Evolutionary conservation across 2,113 vertebrate species (phyloP).

Genomic region (Lamprologus sp.): DNA sequence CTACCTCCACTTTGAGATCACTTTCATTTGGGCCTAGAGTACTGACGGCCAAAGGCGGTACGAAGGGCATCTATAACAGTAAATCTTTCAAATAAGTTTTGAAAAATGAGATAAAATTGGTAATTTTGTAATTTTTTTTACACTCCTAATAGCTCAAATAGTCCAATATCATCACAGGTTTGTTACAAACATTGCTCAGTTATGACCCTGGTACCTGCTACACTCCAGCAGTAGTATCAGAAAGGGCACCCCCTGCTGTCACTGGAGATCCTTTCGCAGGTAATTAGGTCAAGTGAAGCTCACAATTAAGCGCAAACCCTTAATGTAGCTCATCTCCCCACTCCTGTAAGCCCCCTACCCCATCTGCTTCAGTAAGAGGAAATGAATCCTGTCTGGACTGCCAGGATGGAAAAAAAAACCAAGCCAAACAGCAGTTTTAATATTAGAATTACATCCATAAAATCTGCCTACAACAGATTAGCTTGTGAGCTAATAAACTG

Average conservation of each 20-base stretch:
- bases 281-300: background rate
- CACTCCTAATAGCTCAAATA: background rate
- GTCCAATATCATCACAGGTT: background rate
- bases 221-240: background rate
- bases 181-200: background rate
- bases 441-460: rapidly evolving
- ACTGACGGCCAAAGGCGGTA: rapidly evolving
- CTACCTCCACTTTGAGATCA: background rate
- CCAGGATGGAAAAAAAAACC: rapidly evolving
- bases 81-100: background rate
- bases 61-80: background rate
- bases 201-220: background rate
- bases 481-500: background rate
- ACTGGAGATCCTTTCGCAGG: background rate
- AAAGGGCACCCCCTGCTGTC: background rate
- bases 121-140: background rate
- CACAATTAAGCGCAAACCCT: background rate
- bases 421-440: background rate
- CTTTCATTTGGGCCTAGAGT: background rate
- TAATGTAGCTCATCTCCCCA: background rate
- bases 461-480: background rate
- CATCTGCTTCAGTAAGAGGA: background rate
- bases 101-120: background rate
- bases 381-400: background rate
- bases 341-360: background rate